Percentiles rank a stretch among this genome's conserved stretches.
Conservation (phyloP, 1,140 invertebrate species). For the Sitophilus oryzae region DNA sequence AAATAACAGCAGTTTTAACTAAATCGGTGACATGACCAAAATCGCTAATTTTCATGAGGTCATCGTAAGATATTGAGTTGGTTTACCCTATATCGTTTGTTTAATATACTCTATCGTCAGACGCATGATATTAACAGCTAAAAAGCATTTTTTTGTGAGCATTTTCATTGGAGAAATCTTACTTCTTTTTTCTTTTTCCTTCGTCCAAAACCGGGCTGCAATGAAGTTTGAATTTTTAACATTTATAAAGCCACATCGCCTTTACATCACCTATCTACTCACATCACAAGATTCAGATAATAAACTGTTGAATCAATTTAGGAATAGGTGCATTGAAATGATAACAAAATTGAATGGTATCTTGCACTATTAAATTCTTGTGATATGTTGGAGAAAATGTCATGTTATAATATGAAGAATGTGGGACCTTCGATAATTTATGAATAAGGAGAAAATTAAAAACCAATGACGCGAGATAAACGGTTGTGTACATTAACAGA, state of each 20-base stretch:
- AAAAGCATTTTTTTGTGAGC: conserved; percentile 41
- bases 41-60: too few relatives aligned
- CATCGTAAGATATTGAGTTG: too few relatives aligned
- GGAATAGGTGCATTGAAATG: too few relatives aligned
- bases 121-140: conserved; percentile 36
- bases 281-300: conserved; percentile 4
- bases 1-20: too few relatives aligned
- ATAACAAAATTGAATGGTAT: not conserved
- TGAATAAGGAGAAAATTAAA: conserved; percentile 2
- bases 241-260: conserved; percentile 32
- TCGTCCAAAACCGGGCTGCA: conserved; percentile 83
- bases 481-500: not conserved
- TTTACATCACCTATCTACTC: conserved; percentile 12
- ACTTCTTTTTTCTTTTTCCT: conserved; percentile 96
- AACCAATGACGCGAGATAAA: conserved; percentile 2
- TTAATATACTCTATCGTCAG: conserved; percentile 43
- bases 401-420: conserved; percentile 2
- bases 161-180: conserved; percentile 55
- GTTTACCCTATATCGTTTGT: too few relatives aligned
- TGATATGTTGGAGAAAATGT: conserved; percentile 6
- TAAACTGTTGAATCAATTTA: not conserved
- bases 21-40: too few relatives aligned
- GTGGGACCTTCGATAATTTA: conserved; percentile 1
- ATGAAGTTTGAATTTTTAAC: conserved; percentile 51
- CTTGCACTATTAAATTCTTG: conserved; percentile 3